A percentile compares a stretch with the other conserved stretches of the same genome.
phyloP scores from a whole-genome alignment of 2,113 vertebrate species.

The Salvelinus namaycush region DNA sequence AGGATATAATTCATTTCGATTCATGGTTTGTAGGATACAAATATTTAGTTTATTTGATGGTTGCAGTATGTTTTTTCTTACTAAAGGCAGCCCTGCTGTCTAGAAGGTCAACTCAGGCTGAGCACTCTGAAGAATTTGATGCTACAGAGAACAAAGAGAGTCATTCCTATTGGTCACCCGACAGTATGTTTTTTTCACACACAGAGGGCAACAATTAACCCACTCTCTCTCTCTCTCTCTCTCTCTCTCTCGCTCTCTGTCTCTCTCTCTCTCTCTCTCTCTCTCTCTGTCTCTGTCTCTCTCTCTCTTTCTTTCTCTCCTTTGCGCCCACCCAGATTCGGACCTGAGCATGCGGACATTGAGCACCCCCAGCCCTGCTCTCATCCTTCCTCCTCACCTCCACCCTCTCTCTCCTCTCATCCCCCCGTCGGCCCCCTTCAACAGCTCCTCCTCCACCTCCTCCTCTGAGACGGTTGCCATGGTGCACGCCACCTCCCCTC shows the following conservation, averaged over 20 bases:
- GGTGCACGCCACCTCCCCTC: conserved; percentile 79
- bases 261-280: background rate
- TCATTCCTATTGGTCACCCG: background rate
- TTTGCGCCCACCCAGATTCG: conserved; percentile 78
- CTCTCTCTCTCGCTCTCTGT: no score
- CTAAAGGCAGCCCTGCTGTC: no score
- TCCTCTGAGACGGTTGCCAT: conserved; percentile 86
- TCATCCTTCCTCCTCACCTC: conserved; percentile 77
- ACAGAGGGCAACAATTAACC: no score
- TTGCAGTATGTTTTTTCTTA: no score
- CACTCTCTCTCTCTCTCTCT: no score
- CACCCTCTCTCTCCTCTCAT: conserved; percentile 75
- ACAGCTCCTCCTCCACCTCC: conserved; percentile 79
- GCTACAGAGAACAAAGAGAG: background rate
- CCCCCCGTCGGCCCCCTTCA: conserved; percentile 75
- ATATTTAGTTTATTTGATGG: no score
- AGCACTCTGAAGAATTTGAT: no score
- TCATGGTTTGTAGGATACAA: no score
- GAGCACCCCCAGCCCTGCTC: conserved; percentile 86
- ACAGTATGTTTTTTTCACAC: background rate
- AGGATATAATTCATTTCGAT: no score
- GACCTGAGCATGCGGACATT: conserved; percentile 89
- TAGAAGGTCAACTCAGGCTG: no score
- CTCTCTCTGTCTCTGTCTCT: no score
- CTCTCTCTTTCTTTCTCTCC: background rate